Conservation (phyloP, 2,888 invertebrate genomes). For the Monoplex corrugatus region DNA sequence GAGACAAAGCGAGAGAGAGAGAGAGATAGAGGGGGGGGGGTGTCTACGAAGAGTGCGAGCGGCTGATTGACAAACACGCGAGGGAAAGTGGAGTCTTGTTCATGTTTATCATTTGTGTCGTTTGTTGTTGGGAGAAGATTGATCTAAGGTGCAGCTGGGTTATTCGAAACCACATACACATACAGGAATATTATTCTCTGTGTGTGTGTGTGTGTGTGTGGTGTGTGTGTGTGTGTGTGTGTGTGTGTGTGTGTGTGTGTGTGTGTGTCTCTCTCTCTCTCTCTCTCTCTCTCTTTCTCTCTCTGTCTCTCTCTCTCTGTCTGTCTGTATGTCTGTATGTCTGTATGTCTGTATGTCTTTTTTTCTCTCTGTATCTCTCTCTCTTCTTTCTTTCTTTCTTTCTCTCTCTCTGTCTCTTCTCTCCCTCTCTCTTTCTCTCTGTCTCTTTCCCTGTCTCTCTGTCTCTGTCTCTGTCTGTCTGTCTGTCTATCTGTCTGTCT, state of each 20-base stretch:
- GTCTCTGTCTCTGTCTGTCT: neutral
- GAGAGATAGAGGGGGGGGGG: neutral
- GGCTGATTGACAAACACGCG: slow-evolving; percentile 48
- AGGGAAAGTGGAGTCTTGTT: neutral
- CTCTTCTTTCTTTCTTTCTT: neutral
- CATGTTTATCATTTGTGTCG: neutral
- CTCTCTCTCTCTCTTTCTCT: slow-evolving; percentile 3
- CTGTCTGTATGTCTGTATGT: neutral
- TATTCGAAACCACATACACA: neutral
- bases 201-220: neutral
- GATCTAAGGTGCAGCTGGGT: neutral
- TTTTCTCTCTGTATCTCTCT: slow-evolving; percentile 30
- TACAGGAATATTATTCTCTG: neutral
- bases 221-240: neutral
- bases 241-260: neutral
- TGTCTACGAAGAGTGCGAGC: neutral
- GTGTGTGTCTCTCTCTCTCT: neutral
- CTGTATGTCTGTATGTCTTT: slow-evolving; percentile 12
- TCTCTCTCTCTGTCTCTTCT: too few species aligned
- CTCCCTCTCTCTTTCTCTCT: neutral
- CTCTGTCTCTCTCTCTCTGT: slow-evolving; percentile 21
- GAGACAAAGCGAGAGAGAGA: too few species aligned
- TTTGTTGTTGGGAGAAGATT: neutral
- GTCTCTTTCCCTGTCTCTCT: neutral
- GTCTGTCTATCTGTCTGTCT: neutral